A percentile compares a stretch with the other conserved stretches of the same genome.
phyloP scores from a whole-genome alignment of 2,113 vertebrate genomes.

The Amphiprion ocellaris region DNA sequence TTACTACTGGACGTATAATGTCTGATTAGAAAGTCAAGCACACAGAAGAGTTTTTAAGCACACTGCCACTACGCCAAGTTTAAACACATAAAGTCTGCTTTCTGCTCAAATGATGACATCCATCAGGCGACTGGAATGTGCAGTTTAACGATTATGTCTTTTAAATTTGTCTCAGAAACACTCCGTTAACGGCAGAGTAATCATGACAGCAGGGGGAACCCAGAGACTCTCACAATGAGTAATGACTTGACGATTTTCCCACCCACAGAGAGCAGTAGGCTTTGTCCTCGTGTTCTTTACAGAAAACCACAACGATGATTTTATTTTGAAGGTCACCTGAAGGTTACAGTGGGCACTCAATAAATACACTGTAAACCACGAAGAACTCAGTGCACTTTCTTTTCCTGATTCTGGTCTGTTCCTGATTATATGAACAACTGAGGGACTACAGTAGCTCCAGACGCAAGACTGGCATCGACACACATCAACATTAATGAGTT shows the following conservation, averaged over 20 bases:
- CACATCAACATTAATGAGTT: neutral
- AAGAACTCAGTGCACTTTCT: neutral
- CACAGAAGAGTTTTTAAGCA: slow-evolving; percentile 53
- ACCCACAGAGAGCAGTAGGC: neutral
- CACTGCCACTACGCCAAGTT: slow-evolving; percentile 41
- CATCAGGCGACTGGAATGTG: slow-evolving; percentile 30
- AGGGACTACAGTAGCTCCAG: neutral
- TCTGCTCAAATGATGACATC: slow-evolving; percentile 52
- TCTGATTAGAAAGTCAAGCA: neutral
- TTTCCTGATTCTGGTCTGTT: neutral
- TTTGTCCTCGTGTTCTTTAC: neutral
- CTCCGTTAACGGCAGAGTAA: slow-evolving; percentile 35
- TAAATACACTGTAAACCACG: neutral
- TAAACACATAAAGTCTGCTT: slow-evolving; percentile 53
- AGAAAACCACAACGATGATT: slow-evolving; percentile 34
- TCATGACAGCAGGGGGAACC: slow-evolving; percentile 34
- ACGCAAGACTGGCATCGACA: neutral
- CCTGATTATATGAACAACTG: slow-evolving; percentile 22
- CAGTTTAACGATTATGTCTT: slow-evolving; percentile 60
- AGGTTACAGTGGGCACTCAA: neutral
- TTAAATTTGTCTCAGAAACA: slow-evolving; percentile 61
- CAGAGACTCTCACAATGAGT: slow-evolving; percentile 19
- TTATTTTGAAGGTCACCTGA: neutral
- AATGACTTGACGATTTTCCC: slow-evolving; percentile 22
- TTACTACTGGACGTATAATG: neutral